These are phyloP conservation scores for Hippocampus barbouri DNA, from an alignment of 2,113 vertebrate species.

Conservation along the genomic window DNA sequence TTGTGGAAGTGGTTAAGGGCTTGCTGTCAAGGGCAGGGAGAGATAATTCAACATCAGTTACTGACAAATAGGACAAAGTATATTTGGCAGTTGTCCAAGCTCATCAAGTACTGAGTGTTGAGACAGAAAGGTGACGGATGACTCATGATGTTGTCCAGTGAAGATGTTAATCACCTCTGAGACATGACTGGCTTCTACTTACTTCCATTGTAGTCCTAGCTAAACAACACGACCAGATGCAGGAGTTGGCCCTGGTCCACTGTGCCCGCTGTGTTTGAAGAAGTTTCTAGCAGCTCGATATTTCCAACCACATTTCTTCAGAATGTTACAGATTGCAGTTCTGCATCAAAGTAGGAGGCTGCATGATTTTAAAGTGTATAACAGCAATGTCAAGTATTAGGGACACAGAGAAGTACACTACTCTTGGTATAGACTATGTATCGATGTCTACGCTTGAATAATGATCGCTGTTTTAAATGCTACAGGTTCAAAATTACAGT, in stretches of 20 bases:
- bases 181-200: not conserved
- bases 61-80: slow-evolving; percentile 46
- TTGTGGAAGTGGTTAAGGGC: slow-evolving; percentile 43
- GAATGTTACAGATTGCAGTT: not conserved
- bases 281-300: not conserved
- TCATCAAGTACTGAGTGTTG: slow-evolving; percentile 34
- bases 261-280: not conserved
- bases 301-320: not conserved
- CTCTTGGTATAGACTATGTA: too few species aligned
- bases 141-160: slow-evolving; percentile 7
- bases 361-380: too few species aligned
- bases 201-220: not conserved
- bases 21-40: slow-evolving; percentile 34
- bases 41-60: slow-evolving; percentile 50
- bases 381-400: too few species aligned
- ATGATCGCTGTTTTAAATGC: too few species aligned
- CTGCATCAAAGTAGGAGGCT: too few species aligned
- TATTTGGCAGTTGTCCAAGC: slow-evolving; percentile 28
- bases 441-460: too few species aligned
- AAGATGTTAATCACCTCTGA: slow-evolving; percentile 20
- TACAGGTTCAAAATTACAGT: too few species aligned
- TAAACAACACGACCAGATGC: not conserved
- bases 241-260: not conserved
- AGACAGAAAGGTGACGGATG: slow-evolving; percentile 43
- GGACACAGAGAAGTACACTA: too few species aligned